Base-by-base conservation (phyloP, 2,888 invertebrate genomes). In the Microplitis deprimator region DNA sequence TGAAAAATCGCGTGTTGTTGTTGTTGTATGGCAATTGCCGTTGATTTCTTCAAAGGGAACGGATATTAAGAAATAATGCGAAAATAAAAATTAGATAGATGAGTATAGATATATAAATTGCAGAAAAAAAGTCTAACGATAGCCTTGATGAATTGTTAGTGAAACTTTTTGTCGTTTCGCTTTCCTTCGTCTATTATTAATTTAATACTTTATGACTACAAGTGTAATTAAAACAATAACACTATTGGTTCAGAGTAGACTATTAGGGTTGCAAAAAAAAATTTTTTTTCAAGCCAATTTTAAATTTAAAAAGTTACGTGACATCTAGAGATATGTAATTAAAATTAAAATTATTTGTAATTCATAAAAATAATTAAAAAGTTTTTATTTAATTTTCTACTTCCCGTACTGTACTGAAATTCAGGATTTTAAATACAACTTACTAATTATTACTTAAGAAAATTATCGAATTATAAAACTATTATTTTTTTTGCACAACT, bases 31-130 rank as follows among this genome's bases (percentile, higher is more conserved):
- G 60, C 68, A 74, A 74, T 74, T 64, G 74, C 85, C 83, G 86
- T 88, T 85, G 87, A 86, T 88, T 87, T 85, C 86, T 81, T 84
- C 83, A 85, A 86, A 81, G 84, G 85, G 86, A 88, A 87, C 88
- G 88, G 88, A 88, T 86, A 88, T 88, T 88, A 86, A 84, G 87
- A 87, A 88, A 88, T 65, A 65, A 65, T 65, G 13, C 65, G 65
- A 65, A 65, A 65, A 29, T 20, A 20, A 38, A 65, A 65, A 65
- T 29, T 65, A 65, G 38, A 29, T 29, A 65, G 38, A 65, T 50
- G n/a, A 61, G 29, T 20, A 61, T n/a, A 70, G n/a, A 41, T 20
- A 70, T 69, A 69, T 20, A 39, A 50, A 10, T 50, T 50, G 50
- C 39, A 41, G 64, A 73, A 64, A 41, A 69, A 39, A 69, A 50